Base-by-base conservation (phyloP, 2,888 invertebrate genomes). In the Drosophila robusta region DNA sequence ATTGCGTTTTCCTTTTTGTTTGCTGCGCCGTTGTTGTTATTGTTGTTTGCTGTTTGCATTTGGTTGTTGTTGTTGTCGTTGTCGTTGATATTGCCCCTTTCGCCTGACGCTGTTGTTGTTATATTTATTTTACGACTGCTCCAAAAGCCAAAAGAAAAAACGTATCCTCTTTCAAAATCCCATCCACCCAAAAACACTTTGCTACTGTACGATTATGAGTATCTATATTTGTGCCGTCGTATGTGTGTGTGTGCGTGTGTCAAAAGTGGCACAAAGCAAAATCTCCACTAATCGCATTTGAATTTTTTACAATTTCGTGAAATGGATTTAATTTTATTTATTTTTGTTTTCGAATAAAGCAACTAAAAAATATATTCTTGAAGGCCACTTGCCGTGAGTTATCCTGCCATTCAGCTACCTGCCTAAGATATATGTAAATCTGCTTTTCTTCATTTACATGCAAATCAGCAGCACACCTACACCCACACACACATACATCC, bases 251-350 rank as follows among this genome's bases (percentile, higher is more conserved):
- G 11, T 34, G 32, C 26, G 16, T n/a, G 34, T 34, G 26, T 41
- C 18, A 11, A 42, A 58, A 49, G 44, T 39, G 47, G 51, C 1
- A 39, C 26, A 63, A 68, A 61, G 69, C 67, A 76, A 86, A 77
- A 83, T 79, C 77, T 60, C 51, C 70, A 77, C 73, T 82, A 83
- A 83, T 85, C 85, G 75, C 75, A 85, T 85, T 83, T 78, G 65
- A 75, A 84, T 73, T 73, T 79, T 66, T 51, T 47, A 57, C 41
- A 54, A 57, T 75, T 41, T 42, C 18, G 44, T 41, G 29, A 68
- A 68, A 64, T 57, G 67, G 54, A 72, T 58, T 55, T 57, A 39
- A 54, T 56, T 54, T 57, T 29, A 55, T 24, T 16, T 38, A 38
- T 16, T 39, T 39, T 39, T 39, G 9, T 22, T 54, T 63, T 67